A percentile compares a stretch with the other conserved stretches of the same genome.
Evolutionary conservation across 2,797 vertebrate genomes (phyloP).

Genomic region (Alouatta caraya): DNA sequence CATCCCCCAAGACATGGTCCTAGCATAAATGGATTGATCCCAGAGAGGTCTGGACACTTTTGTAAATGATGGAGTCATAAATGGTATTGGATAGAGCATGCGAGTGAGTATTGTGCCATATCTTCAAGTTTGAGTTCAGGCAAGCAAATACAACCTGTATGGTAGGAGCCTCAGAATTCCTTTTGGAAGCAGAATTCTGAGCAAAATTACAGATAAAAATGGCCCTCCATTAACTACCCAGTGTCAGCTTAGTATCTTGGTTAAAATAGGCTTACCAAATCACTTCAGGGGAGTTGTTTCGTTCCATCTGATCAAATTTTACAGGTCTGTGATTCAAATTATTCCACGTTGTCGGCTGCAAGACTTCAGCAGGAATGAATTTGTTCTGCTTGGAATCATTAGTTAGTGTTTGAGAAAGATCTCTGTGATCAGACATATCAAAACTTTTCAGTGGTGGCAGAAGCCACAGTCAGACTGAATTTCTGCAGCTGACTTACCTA

Average conservation of each 20-base stretch:
- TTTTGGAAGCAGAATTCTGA: background rate
- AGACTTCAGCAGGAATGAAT: conserved; percentile 68
- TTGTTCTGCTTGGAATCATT: conserved; percentile 70
- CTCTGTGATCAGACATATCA: conserved; percentile 76
- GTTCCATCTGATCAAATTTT: conserved; percentile 73
- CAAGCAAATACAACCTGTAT: background rate
- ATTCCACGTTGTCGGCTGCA: conserved; percentile 27
- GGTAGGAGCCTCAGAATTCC: background rate
- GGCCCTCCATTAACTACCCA: background rate
- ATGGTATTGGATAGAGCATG: background rate
- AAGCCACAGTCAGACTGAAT: conserved; percentile 53
- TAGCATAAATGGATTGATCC: background rate
- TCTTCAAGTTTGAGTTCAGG: background rate
- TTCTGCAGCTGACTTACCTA: conserved; percentile 71
- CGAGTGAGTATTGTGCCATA: background rate
- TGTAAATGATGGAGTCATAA: background rate
- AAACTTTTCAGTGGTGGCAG: conserved; percentile 69
- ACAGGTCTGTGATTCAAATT: conserved; percentile 68
- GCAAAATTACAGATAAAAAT: background rate
- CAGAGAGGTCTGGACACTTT: background rate
- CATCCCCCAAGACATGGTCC: background rate
- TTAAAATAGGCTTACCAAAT: conserved; percentile 6
- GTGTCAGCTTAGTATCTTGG: background rate
- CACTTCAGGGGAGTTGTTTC: conserved; percentile 58
- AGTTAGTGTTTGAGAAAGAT: conserved; percentile 74